Conservation (phyloP, 2,113 vertebrate species). For the Phodopus roborovskii region DNA sequence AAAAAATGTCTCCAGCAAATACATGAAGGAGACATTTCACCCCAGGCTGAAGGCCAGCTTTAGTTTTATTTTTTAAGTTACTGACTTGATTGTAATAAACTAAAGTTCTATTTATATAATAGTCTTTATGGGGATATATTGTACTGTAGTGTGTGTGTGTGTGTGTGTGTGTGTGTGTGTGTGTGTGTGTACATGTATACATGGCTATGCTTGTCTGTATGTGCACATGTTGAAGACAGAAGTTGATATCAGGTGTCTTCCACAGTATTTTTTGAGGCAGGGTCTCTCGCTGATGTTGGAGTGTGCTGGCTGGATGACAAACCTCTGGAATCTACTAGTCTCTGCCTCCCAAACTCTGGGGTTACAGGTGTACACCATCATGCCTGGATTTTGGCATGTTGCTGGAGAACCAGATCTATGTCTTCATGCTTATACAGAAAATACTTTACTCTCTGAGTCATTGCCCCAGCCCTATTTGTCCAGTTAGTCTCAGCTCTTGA, state of each 20-base stretch:
- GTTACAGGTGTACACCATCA: neutral
- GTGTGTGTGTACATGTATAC: neutral
- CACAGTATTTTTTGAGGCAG: neutral
- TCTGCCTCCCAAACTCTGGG: neutral
- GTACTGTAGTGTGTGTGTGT: neutral
- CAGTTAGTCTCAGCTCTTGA: neutral
- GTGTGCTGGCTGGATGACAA: no score
- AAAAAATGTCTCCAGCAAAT: slow-evolving; percentile 48
- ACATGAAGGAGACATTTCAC: slow-evolving; percentile 15
- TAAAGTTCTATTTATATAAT: neutral
- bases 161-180: neutral
- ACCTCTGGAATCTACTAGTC: neutral
- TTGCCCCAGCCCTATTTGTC: neutral
- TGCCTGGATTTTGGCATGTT: neutral
- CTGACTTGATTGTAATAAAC: slow-evolving; percentile 37
- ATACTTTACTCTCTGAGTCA: neutral
- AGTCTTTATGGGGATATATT: neutral
- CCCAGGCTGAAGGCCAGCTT: neutral
- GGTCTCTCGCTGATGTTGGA: neutral
- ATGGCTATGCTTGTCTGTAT: neutral
- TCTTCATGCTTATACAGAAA: no score
- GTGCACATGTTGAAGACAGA: neutral
- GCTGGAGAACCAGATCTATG: neutral
- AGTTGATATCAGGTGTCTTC: neutral
- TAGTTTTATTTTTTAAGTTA: slow-evolving; percentile 39